Evolutionary conservation across 2,888 invertebrate species (phyloP).

Genomic region (Punctoribates punctum): DNA sequence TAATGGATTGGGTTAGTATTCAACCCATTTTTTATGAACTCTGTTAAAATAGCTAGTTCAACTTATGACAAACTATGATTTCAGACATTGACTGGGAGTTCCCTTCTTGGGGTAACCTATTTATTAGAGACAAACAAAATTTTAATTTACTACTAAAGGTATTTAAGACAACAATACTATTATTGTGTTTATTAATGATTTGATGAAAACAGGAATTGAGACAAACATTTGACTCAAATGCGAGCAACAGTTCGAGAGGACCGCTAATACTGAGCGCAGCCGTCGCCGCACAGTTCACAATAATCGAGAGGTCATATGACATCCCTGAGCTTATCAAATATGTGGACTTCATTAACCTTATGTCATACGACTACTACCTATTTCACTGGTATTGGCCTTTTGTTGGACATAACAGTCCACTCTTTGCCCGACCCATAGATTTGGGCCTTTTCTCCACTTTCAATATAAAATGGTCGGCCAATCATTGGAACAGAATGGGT

Average conservation of each 20-base stretch:
- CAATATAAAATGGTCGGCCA: conserved; percentile 72
- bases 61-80: no score
- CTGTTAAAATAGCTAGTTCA: no score
- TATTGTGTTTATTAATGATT: conserved; percentile 3
- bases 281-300: conserved; percentile 71
- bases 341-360: conserved; percentile 78
- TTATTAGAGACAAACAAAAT: conserved; percentile 56
- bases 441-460: conserved; percentile 65
- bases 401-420: conserved; percentile 68
- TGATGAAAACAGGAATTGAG: conserved; percentile 25
- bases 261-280: conserved; percentile 65
- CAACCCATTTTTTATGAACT: no score
- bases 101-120: conserved; percentile 62
- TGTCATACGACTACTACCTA: conserved; percentile 85
- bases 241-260: not conserved
- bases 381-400: conserved; percentile 61
- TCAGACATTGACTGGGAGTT: conserved; percentile 61
- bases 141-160: conserved; percentile 41
- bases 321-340: conserved; percentile 72
- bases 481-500: conserved; percentile 71
- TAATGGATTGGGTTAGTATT: conserved; percentile 50
- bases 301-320: conserved; percentile 73
- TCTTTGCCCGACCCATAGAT: conserved; percentile 64
- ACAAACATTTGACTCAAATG: not conserved
- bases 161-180: not conserved